Evolutionary conservation across 2,797 vertebrate species (phyloP).

Genomic region (Gastrophryne carolinensis): DNA sequence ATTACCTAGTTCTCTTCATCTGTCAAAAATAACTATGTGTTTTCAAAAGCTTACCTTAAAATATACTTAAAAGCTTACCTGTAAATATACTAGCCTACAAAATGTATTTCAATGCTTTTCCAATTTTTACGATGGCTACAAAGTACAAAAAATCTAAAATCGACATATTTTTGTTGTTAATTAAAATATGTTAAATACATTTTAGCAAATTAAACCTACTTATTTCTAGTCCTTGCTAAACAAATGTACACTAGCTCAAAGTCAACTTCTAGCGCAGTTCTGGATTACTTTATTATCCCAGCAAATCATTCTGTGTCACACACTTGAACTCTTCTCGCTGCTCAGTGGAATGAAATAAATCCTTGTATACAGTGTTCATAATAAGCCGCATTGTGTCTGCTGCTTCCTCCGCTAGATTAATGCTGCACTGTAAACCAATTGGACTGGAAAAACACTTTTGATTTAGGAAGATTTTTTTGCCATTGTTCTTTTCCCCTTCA

Average conservation of each 20-base stretch:
- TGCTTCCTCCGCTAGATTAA: background rate
- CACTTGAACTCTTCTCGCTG: background rate
- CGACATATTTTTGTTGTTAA: no score
- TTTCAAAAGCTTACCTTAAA: no score
- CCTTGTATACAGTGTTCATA: slow-evolving; percentile 12
- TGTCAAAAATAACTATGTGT: no score
- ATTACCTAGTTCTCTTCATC: no score
- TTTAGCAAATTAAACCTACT: no score
- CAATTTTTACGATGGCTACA: no score
- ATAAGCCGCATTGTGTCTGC: background rate
- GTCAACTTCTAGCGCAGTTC: background rate
- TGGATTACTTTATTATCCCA: slow-evolving; percentile 20
- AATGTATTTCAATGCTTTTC: no score
- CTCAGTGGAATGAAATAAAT: slow-evolving; percentile 1
- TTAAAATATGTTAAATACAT: no score
- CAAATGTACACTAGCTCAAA: background rate
- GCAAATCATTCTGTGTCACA: slow-evolving; percentile 1
- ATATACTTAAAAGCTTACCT: no score
- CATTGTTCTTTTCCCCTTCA: slow-evolving; percentile 23
- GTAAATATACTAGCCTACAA: no score
- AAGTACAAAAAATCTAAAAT: no score
- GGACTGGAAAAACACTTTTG: slow-evolving; percentile 41
- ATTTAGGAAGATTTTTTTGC: slow-evolving; percentile 32
- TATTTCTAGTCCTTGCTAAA: background rate
- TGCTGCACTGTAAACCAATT: slow-evolving; percentile 7